Percentiles rank a stretch among this genome's conserved stretches.
Conservation (phyloP, 2,113 vertebrate species). For the Trinectes maculatus region DNA sequence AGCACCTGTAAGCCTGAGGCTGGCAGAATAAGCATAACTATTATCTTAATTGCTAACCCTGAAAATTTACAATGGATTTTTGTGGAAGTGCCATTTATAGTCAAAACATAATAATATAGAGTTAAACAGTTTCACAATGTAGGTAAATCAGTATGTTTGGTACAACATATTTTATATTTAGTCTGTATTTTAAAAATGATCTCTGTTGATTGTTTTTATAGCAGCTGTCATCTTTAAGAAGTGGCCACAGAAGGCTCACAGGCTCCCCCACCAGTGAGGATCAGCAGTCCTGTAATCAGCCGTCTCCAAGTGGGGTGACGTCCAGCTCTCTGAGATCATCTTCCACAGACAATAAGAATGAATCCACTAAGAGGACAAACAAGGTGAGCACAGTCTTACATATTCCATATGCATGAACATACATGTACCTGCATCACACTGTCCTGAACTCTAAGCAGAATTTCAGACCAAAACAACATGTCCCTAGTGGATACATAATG, state of each 20-base stretch:
- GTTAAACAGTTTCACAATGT: too few relatives aligned
- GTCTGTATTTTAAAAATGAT: slow-evolving; percentile 1
- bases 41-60: background rate
- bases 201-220: slow-evolving; percentile 30
- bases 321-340: slow-evolving; percentile 88
- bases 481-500: background rate
- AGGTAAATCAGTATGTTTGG: background rate
- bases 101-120: background rate
- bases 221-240: slow-evolving; percentile 95
- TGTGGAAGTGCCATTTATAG: background rate
- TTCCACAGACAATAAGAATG: slow-evolving; percentile 91
- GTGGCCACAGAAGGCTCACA: slow-evolving; percentile 95
- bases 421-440: too few relatives aligned
- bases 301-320: slow-evolving; percentile 81
- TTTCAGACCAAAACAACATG: too few relatives aligned
- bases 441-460: too few relatives aligned
- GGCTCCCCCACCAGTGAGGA: slow-evolving; percentile 91
- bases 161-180: background rate
- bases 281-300: slow-evolving; percentile 88
- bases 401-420: background rate
- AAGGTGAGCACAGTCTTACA: slow-evolving; percentile 80
- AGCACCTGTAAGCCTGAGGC: slow-evolving; percentile 87
- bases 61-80: background rate
- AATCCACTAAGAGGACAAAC: slow-evolving; percentile 88
- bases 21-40: slow-evolving; percentile 3